Percentiles rank a stretch among this genome's conserved stretches.
These are phyloP conservation scores for Agapetus fuscipes DNA, from an alignment of 2,888 invertebrate genomes.

Conservation along the genomic window DNA sequence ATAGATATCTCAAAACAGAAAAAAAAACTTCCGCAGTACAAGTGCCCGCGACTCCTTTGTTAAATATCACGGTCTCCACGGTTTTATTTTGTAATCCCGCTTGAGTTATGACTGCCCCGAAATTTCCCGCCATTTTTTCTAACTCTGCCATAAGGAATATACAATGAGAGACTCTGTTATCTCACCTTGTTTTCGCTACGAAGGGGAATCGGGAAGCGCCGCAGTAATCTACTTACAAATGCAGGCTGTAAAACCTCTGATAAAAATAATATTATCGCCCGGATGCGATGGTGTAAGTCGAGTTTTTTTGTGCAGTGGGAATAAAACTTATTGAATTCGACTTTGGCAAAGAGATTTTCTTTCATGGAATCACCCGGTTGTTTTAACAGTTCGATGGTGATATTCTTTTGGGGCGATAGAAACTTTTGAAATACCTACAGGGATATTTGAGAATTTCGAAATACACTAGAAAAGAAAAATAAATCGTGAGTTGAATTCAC, in stretches of 20 bases:
- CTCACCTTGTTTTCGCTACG: conserved; percentile 8
- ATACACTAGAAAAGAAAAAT: no score
- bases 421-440: no score
- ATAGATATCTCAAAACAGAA: no score
- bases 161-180: conserved; percentile 15
- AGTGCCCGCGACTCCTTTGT: conserved; percentile 20
- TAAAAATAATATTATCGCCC: conserved; percentile 1
- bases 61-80: conserved; percentile 20
- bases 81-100: conserved; percentile 21
- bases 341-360: no score
- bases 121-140: conserved; percentile 9
- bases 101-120: conserved; percentile 19
- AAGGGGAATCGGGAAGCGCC: conserved; percentile 12
- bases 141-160: conserved; percentile 17
- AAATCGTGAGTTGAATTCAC: no score
- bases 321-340: no score
- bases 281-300: neutral
- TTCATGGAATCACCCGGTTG: no score
- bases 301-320: no score
- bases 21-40: no score
- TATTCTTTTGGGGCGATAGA: no score
- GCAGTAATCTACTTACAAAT: conserved; percentile 15
- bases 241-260: conserved; percentile 5
- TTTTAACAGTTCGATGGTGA: no score
- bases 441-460: no score